Evolutionary conservation across 2,113 vertebrate genomes (phyloP).

Genomic region (Charina bottae): DNA sequence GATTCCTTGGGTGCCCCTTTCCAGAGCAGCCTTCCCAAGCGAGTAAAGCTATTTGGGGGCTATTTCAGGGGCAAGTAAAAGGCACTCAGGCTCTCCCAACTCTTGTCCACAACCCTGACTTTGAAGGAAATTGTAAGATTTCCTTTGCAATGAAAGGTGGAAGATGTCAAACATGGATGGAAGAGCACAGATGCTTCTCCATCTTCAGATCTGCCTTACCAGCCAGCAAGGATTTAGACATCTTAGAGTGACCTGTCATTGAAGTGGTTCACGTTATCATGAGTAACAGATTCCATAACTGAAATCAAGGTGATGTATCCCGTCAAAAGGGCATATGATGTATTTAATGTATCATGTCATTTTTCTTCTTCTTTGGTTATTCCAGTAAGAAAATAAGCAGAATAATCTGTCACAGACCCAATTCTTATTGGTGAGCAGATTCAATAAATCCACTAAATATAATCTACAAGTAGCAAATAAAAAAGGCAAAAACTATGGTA

Average conservation of each 20-base stretch:
- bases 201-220: background rate
- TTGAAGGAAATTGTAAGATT: background rate
- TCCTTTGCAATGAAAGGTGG: background rate
- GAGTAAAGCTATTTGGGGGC: background rate
- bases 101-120: background rate
- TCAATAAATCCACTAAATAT: background rate
- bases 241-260: background rate
- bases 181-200: background rate
- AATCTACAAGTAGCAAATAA: background rate
- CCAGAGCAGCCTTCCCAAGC: background rate
- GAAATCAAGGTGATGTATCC: background rate
- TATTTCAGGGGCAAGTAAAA: background rate
- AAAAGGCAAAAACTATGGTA: background rate
- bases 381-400: background rate
- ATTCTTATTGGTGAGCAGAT: background rate
- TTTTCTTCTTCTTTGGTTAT: background rate
- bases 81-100: background rate
- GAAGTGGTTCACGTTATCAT: background rate
- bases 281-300: background rate
- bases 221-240: background rate
- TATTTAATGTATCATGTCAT: background rate
- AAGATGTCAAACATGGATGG: background rate
- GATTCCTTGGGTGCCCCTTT: background rate
- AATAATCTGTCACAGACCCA: background rate
- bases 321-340: background rate